Evolutionary conservation across 2,113 vertebrate species (phyloP), one percentile per base, ranked within the genome.

Genomic region (Archocentrus centrarchus): DNA sequence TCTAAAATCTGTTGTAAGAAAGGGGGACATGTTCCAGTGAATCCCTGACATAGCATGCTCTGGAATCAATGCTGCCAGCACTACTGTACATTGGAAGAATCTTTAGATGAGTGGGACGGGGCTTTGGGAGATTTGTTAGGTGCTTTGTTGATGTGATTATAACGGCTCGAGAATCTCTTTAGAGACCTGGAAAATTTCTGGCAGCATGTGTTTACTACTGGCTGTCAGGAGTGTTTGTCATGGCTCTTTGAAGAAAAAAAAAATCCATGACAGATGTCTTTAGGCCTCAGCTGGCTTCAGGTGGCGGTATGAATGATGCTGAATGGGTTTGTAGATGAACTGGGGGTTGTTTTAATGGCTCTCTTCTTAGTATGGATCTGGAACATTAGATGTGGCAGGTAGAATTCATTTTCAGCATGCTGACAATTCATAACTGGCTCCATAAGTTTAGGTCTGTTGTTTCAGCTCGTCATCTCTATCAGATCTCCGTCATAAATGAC

Each of bases 211-310:
- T 53, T 84, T 44, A 30, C 76, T 35, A 3, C 79, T 55, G 76
- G 47, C 75, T 84, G 63, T 55, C 14, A 3, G 7, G 75, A 70
- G 9, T 55, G 81, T 86, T 84, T 82, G 88, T 84, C 84, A 84
- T 22, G 68, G 68, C 79, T 73, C 22, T 7, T 35, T 13, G 35
- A 57, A 6, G 2, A 15, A 15, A 15, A 27, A 73, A 64, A 59
- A 59, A 76, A 87, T 70, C 79, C 55, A 44, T 39, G 84, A 82
- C 81, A 84, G 84, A 87, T 83, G 89, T 75, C 76, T 84, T 37
- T 17, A 60, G 68, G 59, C 73, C 47, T 79, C 53, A 27, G 57
- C 11, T 2, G 59, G 78, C 75, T 68, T 53, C 78, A 90, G 80
- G 73, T 86, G 60, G 41, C 11, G 11, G 11, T 14, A 2, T 58